Evolutionary conservation across 2,888 invertebrate species (phyloP).

Genomic region (Venustoraphidia nigricollis): DNA sequence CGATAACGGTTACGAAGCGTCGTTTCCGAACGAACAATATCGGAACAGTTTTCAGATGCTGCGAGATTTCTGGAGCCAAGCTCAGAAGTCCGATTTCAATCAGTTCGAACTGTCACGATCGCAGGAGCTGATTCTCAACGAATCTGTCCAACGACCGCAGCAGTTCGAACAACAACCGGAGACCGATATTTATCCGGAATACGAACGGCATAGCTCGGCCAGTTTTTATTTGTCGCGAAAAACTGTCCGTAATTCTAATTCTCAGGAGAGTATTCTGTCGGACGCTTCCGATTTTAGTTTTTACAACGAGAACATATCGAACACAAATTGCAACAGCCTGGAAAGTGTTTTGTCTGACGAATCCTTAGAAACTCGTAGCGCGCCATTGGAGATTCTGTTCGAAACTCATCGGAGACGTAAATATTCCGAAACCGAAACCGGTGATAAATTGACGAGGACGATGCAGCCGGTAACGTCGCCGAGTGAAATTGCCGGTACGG

Average conservation of each 20-base stretch:
- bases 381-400: slow-evolving; percentile 57
- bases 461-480: slow-evolving; percentile 18
- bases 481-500: slow-evolving; percentile 18
- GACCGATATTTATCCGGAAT: slow-evolving; percentile 9
- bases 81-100: no score
- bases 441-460: slow-evolving; percentile 21
- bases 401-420: slow-evolving; percentile 34
- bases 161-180: no score
- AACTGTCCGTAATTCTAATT: slow-evolving; percentile 43
- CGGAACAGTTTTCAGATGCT: no score
- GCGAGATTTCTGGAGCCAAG: no score
- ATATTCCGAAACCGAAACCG: slow-evolving; percentile 27
- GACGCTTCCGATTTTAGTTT: slow-evolving; percentile 44
- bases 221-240: slow-evolving; percentile 66
- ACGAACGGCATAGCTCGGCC: slow-evolving; percentile 19
- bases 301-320: slow-evolving; percentile 28
- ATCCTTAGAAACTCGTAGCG: slow-evolving; percentile 61
- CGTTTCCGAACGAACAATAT: no score
- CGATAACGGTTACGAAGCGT: no score
- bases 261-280: slow-evolving; percentile 64
- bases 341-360: slow-evolving; percentile 72
- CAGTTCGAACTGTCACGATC: no score
- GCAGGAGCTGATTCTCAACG: no score
- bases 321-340: slow-evolving; percentile 59
- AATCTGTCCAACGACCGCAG: no score